Evolutionary conservation across 2,888 invertebrate species (phyloP), one percentile per base, ranked within the genome.

Genomic region (Falcaria lacertinaria): DNA sequence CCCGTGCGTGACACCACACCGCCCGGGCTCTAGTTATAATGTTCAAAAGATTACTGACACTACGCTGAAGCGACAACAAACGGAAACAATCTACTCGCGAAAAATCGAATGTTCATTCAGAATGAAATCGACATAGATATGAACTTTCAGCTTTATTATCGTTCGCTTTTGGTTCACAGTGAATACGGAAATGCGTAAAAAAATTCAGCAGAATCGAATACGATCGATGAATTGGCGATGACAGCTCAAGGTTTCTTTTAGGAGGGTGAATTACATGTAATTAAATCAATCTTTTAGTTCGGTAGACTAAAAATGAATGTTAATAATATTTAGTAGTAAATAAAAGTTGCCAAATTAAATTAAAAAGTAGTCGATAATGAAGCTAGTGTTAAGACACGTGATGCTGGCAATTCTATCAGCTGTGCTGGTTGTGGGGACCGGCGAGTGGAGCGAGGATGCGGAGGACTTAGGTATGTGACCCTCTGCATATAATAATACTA

Each of bases 361-460:
- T 50, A 50, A 50, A 47, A 57, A 57, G 45, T 48, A 43, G 42
- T 46, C 54, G 44, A 57, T 53, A 39, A 69, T 78, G 69, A 70
- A 59, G 65, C 62, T 59, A 38, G 50, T 76, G 56, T 42, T 80
- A 42, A 58, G 70, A 48, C 70, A 64, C 45, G 57, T 66, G 42
- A 50, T 74, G 52, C 42, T 86, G 52, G 66, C 67, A 8, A 55
- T 70, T 42, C 60, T 74, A 64, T 71, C 71, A 1, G 79, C 69
- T 1, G 77, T 63, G 13, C 46, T 77, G 43, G 86, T 81, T 39
- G 47, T 62, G n/a, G 84, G 78, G 1, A 83, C 84, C 0, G 87
- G 89, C 1, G 89, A 89, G 54, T 89, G 89, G 89, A 89, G 78
- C 37, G 89, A 89, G 60, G 89, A 89, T 50, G 89, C 89, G 0